These are phyloP conservation scores for Muscicapa adusta DNA, from an alignment of 2,113 vertebrate species.

Conservation along the genomic window DNA sequence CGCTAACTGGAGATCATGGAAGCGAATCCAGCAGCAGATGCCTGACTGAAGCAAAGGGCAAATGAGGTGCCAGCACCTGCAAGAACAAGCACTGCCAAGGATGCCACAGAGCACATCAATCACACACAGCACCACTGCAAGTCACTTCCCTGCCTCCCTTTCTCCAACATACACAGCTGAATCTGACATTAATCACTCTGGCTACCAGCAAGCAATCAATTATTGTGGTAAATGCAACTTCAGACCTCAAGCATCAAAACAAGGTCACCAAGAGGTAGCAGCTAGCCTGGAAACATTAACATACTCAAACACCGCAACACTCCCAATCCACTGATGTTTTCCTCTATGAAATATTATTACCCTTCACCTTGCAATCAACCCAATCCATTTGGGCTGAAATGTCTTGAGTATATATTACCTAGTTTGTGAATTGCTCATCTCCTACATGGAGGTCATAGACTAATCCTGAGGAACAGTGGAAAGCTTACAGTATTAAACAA, in stretches of 20 bases:
- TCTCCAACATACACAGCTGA: not conserved
- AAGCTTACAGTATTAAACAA: not conserved
- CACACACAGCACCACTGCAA: not conserved
- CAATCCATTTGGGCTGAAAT: not conserved
- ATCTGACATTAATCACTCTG: slow-evolving; percentile 18
- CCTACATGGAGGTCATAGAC: not conserved
- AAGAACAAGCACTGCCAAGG: not conserved
- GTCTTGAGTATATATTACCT: not conserved
- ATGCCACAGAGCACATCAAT: not conserved
- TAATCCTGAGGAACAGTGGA: not conserved
- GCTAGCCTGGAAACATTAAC: slow-evolving; percentile 14
- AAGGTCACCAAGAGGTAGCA: slow-evolving; percentile 37
- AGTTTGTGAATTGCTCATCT: not conserved
- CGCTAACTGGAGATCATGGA: not conserved
- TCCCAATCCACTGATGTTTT: not conserved
- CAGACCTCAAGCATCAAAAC: slow-evolving; percentile 13
- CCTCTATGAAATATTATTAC: slow-evolving; percentile 9
- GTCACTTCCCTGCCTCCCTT: not conserved
- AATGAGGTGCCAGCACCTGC: not conserved
- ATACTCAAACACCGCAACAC: not conserved
- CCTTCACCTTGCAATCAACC: not conserved
- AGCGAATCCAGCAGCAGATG: not conserved
- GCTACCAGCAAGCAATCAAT: slow-evolving; percentile 20
- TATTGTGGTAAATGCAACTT: slow-evolving; percentile 8
- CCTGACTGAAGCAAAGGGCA: not conserved